Base-by-base conservation (phyloP, 2,797 vertebrate species). In the Darevskia mixta region DNA sequence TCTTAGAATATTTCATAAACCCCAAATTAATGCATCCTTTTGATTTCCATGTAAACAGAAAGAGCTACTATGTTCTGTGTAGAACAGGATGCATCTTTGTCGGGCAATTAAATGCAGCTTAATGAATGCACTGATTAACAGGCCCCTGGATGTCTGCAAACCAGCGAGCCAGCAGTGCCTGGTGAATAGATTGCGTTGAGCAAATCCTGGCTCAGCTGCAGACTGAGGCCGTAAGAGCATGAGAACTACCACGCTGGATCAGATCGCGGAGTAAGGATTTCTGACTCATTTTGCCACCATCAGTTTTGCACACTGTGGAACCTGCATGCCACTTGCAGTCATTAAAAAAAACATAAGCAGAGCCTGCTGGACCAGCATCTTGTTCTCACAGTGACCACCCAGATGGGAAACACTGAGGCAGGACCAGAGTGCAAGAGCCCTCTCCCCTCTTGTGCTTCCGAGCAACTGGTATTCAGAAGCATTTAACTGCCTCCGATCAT, bases 81-180 rank as follows among this genome's bases (percentile, higher is more conserved):
- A 83, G 76, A 82, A 91, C 69, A 89, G 90, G 87, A 90, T 71
- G 64, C 32, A 78, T 76, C 67, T 90, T 87, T 75, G 85, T 85
- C 66, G 49, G 32, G 79, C 88, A 77, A 86, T 89, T 89, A 92
- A 86, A 64, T 13, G 23, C 77, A 82, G 83, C 38, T 67, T 83
- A 88, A 87, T 79, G 86, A 90, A 88, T 29, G 23, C 80, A 72
- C 73, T 55, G 61, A 77, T 82, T 61, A 82, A 25, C 32, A 66
- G 58, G 25, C 25, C 45, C 67, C 23, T 18, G 82, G 29, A 41
- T 67, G 71, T 45, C 18, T 66, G 13, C 43, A 82, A 89, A 84
- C 45, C 35, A 32, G 9, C 76, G 45, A 76, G 23, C n/a, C 8
- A 69, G 61, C 43, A 49, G 0, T 23, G 7, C n/a, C 55, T 38